Conservation (phyloP, 1,140 invertebrate species). For the Bombus confusus region DNA sequence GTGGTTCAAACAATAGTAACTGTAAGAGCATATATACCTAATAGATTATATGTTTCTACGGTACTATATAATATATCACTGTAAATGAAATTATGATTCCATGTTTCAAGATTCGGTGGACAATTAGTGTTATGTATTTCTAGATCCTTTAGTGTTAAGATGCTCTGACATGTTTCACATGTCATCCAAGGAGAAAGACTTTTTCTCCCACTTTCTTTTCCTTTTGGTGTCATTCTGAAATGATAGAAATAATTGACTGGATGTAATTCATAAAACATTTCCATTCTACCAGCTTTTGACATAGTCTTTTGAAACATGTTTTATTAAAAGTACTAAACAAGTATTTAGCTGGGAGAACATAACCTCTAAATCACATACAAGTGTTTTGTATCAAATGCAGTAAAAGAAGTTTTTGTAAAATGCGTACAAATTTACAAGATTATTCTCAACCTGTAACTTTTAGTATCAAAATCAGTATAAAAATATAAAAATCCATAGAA, state of each 20-base stretch:
- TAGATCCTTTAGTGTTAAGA: slow-evolving; percentile 72
- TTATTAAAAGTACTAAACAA: not conserved
- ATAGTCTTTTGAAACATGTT: not conserved
- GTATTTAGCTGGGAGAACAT: not conserved
- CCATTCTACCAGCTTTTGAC: not conserved
- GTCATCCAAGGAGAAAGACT: slow-evolving; percentile 68
- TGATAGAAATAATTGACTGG: not conserved
- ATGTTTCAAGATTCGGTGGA: slow-evolving; percentile 75
- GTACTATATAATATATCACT: slow-evolving; percentile 76
- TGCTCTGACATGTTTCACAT: slow-evolving; percentile 77
- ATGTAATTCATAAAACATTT: not conserved
- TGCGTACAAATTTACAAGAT: not conserved
- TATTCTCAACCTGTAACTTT: not conserved
- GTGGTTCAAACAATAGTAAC: not conserved
- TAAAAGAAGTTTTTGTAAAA: not conserved
- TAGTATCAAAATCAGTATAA: not conserved
- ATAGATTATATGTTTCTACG: slow-evolving; percentile 78
- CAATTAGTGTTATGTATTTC: slow-evolving; percentile 76
- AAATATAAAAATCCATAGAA: not conserved
- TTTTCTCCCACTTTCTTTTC: slow-evolving; percentile 65
- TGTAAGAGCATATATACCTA: slow-evolving; percentile 71
- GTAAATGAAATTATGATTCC: slow-evolving; percentile 79
- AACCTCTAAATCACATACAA: slow-evolving; percentile 19
- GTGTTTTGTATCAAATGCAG: not conserved
- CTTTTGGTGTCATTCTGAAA: slow-evolving; percentile 75